A percentile compares a stretch with the other conserved stretches of the same genome.
phyloP scores from a whole-genome alignment of 2,888 invertebrate species.

The Ochropleura leucogaster region DNA sequence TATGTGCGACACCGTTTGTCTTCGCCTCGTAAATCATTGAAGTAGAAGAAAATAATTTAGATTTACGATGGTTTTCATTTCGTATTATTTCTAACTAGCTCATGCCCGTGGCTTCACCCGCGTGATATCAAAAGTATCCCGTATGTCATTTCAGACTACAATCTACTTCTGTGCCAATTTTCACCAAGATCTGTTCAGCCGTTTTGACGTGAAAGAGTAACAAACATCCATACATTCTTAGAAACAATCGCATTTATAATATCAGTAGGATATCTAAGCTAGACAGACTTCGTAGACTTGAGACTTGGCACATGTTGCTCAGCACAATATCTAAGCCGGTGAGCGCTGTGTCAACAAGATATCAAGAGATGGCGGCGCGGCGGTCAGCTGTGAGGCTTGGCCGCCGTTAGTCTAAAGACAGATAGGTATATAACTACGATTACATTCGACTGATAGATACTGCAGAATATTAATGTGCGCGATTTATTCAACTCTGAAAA shows the following conservation, averaged over 20 bases:
- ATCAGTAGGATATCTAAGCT: neutral
- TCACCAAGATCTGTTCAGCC: no score
- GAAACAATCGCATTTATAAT: no score
- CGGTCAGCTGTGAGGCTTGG: constrained; percentile 1
- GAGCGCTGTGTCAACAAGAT: constrained; percentile 7
- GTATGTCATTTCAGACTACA: no score
- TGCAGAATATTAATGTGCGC: no score
- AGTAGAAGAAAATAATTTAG: neutral
- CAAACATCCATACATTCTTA: no score
- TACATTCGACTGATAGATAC: neutral
- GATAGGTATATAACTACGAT: neutral
- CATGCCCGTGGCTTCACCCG: no score
- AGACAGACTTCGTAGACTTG: neutral
- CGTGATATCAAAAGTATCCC: no score
- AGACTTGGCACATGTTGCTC: neutral
- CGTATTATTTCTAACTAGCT: neutral
- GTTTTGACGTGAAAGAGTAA: no score
- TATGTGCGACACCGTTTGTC: neutral
- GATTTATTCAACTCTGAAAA: no score
- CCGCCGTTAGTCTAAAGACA: neutral
- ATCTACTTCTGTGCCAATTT: no score
- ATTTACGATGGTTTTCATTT: neutral
- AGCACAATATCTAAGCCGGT: constrained; percentile 8
- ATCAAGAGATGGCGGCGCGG: neutral
- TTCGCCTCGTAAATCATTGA: no score